Evolutionary conservation across 1,140 invertebrate genomes (phyloP), one percentile per base, ranked within the genome.

Genomic region (Tribolium madens): DNA sequence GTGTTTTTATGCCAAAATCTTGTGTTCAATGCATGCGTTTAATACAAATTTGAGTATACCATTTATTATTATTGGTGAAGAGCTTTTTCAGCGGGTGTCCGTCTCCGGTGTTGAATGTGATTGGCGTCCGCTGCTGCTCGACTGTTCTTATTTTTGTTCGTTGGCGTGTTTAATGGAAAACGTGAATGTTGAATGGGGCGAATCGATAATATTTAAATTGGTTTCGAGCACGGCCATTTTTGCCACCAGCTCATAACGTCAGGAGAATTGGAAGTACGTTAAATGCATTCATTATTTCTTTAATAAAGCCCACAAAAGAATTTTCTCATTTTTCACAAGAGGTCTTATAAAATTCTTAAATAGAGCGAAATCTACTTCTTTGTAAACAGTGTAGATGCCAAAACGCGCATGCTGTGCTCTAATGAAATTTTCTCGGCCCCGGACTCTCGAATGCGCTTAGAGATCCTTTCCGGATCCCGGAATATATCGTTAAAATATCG

Each of bases 401-500:
- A 64, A 64, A 64, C 57, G 57, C 57, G 57, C 57, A 64, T 33
- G 57, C 57, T 64, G 57, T 33, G 57, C 57, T 14, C 21, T 64
- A 64, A 64, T 64, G 57, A 64, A 64, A 64, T 64, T 64, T 64
- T 9, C 57, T 26, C 57, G 6, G 26, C 26, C 36, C 57, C 57
- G 57, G 57, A 64, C 10, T 31, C 42, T 36, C 7, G 36, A 71
- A 71, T 71, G 47, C 15, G 47, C 42, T 48, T 47, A 50, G 46
- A 52, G 47, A 48, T 46, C 13, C 36, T 71, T 13, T 47, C 36
- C 68, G 47, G 12, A 47, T 71, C 31, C 42, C 21, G 17, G 64
- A 69, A 69, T 69, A 26, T 69, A 69, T 69, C 64, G 64, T 69
- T 69, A 69, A 69, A 69, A 69, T 69, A 69, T 69, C 64, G 31